phyloP scores from a whole-genome alignment of 2,113 vertebrate species.

The Brachionichthys hirsutus region DNA sequence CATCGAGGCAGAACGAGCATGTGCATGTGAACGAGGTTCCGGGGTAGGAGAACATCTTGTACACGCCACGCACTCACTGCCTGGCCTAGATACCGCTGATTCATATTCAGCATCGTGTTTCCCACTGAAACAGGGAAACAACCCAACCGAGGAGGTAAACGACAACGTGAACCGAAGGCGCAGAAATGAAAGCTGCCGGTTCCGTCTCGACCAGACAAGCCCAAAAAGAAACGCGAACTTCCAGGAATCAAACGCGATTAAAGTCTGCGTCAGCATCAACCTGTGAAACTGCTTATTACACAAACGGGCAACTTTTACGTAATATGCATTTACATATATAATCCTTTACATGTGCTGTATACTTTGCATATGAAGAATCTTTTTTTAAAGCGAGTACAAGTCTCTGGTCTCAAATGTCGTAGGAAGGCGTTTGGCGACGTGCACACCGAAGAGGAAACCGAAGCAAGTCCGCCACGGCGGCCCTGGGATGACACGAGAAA shows the following conservation, averaged over 20 bases:
- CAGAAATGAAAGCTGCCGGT: conserved; percentile 8
- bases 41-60: conserved; percentile 7
- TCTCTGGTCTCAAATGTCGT: conserved; percentile 28
- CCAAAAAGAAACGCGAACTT: no score
- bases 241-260: no score
- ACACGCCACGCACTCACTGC: conserved; percentile 19
- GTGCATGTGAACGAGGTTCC: conserved; percentile 29
- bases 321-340: no score
- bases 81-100: conserved; percentile 44
- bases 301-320: no score
- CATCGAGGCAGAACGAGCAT: conserved; percentile 7
- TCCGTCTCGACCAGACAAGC: background rate
- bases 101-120: conserved; percentile 34
- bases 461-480: no score
- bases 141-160: conserved; percentile 11
- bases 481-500: no score
- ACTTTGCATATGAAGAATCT: no score
- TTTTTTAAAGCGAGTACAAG: conserved; percentile 38
- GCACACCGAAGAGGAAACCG: no score
- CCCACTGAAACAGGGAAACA: conserved; percentile 31
- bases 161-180: background rate
- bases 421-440: conserved; percentile 25
- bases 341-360: no score
- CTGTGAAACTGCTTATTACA: no score
- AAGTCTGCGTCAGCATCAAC: no score